phyloP scores from a whole-genome alignment of 2,797 vertebrate genomes.

The Bovichtus variegatus region DNA sequence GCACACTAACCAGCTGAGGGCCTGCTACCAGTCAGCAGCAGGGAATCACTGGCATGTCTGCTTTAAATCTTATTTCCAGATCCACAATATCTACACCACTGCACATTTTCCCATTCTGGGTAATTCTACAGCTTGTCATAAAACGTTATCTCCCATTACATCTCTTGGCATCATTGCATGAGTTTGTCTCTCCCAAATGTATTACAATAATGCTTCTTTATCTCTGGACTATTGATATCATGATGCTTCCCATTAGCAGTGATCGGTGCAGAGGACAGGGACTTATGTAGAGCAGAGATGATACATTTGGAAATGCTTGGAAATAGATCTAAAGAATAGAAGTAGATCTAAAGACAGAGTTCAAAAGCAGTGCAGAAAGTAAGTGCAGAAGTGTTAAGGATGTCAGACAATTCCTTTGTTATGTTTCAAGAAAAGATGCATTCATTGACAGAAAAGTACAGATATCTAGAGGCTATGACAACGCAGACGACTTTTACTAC shows the following conservation, averaged over 20 bases:
- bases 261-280: conserved; percentile 22
- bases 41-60: conserved; percentile 30
- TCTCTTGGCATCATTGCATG: conserved; percentile 18
- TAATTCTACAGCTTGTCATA: conserved; percentile 27
- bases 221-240: conserved; percentile 11
- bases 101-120: conserved; percentile 29
- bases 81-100: conserved; percentile 25
- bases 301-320: background rate
- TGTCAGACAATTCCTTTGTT: background rate
- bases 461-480: background rate
- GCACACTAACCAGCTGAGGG: conserved; percentile 11
- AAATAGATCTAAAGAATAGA: conserved; percentile 1
- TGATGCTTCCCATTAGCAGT: conserved; percentile 15
- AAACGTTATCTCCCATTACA: conserved; percentile 10
- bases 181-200: conserved; percentile 2
- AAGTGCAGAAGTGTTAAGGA: background rate
- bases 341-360: conserved; percentile 3
- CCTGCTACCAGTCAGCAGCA: conserved; percentile 37
- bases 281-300: background rate
- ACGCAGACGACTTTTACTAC: background rate
- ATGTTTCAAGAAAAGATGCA: background rate
- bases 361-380: background rate
- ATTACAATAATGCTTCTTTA: conserved; percentile 9
- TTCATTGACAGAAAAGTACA: background rate
- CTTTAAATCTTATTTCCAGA: conserved; percentile 41